Conservation (phyloP, 2,797 vertebrate genomes). For the Helarctos malayanus region DNA sequence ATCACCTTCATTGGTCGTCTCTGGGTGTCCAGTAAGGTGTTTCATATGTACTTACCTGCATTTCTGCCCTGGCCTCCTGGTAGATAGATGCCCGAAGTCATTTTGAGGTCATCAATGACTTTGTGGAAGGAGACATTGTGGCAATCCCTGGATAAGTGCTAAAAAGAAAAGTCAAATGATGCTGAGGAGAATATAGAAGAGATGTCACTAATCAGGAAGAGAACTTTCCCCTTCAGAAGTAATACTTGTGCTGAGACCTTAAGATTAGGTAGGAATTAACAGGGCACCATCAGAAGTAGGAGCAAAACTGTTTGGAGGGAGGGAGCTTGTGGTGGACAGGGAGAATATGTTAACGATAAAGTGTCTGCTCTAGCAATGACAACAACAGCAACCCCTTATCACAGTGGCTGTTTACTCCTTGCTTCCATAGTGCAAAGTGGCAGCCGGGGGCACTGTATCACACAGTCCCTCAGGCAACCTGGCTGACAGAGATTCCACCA, state of each 20-base stretch:
- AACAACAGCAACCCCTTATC: neutral
- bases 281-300: neutral
- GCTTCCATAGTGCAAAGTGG: neutral
- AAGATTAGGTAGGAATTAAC: neutral
- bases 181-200: neutral
- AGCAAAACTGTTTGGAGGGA: neutral
- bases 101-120: neutral
- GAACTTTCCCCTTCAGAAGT: neutral
- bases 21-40: neutral
- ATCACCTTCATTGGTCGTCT: neutral
- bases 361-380: neutral
- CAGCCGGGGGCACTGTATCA: neutral
- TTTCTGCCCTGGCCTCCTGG: neutral
- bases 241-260: neutral
- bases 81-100: neutral
- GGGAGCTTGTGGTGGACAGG: neutral
- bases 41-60: neutral
- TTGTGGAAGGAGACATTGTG: neutral
- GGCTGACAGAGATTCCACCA: accelerated
- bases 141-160: neutral
- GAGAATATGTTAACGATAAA: neutral
- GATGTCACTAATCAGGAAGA: neutral
- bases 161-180: neutral
- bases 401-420: neutral
- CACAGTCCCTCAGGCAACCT: neutral